Evolutionary conservation across 2,888 invertebrate genomes (phyloP), one percentile per base, ranked within the genome.

Genomic region (Aquatica leii): DNA sequence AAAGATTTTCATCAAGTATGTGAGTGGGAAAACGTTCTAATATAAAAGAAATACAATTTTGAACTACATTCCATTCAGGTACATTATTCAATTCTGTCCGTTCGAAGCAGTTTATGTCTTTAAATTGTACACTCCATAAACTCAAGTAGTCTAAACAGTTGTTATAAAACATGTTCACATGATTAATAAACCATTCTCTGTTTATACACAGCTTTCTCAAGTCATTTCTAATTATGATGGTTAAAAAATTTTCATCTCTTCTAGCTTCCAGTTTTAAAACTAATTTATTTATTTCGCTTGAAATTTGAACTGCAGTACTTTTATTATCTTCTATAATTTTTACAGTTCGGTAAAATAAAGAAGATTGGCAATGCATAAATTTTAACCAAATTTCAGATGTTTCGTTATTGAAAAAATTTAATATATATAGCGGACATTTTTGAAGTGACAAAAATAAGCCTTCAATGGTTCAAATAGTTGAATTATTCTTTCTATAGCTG

Each of bases 401-500:
- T 17, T 48, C 20, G 34, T 54, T 12, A 37, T 24, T 12, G 15
- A 67, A 72, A 71, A 68, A 73, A 66, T 65, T 67, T 62, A 58
- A 24, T 24, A 72, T 41, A 12, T 66, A 52, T 48, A 50, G 59
- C 37, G 72, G 71, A 65, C 71, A 69, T 54, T 72, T 74, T 54
- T 71, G 69, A 54, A 65, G 53, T n/a, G 69, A 65, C 34, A 72
- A 56, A 76, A 76, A 59, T 73, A 74, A 2, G 69, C 66, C 63
- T 71, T 71, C 21, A 74, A 54, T 46, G 66, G 65, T 24, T 54
- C 53, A 67, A 68, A 75, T 61, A 77, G 65, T 62, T 73, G 41
- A 24, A 76, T 62, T 49, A 78, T 59, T 65, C 73, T 66, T 58
- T 76, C 71, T n/a, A 77, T 52, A 18, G 73, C 72, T 21, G 76